Percentiles rank a stretch among this genome's conserved stretches.
These are phyloP conservation scores for Scytalopus superciliaris DNA, from an alignment of 2,113 vertebrate genomes.

Conservation along the genomic window DNA sequence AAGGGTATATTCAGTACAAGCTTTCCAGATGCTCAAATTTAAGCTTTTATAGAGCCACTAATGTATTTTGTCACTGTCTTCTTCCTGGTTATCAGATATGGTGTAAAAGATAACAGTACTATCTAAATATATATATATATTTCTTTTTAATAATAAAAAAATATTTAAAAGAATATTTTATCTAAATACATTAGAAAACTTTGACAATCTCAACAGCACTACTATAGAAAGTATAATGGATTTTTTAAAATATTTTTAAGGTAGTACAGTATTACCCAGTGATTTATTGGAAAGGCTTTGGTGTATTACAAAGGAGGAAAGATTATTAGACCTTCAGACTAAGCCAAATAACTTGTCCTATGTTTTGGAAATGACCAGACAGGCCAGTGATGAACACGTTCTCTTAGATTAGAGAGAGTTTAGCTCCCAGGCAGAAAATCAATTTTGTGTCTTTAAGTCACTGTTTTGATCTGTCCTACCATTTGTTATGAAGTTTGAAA, in stretches of 20 bases:
- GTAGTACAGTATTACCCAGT: neutral
- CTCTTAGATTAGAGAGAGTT: neutral
- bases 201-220: neutral
- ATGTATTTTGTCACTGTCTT: neutral
- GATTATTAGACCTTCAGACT: neutral
- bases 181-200: neutral
- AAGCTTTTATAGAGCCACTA: neutral
- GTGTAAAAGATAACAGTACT: neutral
- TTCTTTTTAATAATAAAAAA: too few species aligned
- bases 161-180: neutral
- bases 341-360: neutral
- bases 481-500: neutral
- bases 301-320: neutral
- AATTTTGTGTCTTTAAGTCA: neutral
- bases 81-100: neutral
- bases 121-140: too few species aligned
- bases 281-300: neutral
- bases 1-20: neutral
- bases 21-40: neutral
- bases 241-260: neutral
- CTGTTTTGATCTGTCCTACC: neutral
- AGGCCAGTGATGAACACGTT: neutral
- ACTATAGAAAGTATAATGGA: neutral
- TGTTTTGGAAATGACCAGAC: neutral
- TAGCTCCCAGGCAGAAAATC: neutral